phyloP scores from a whole-genome alignment of 1,140 invertebrate genomes.

The Eriocheir sinensis region DNA sequence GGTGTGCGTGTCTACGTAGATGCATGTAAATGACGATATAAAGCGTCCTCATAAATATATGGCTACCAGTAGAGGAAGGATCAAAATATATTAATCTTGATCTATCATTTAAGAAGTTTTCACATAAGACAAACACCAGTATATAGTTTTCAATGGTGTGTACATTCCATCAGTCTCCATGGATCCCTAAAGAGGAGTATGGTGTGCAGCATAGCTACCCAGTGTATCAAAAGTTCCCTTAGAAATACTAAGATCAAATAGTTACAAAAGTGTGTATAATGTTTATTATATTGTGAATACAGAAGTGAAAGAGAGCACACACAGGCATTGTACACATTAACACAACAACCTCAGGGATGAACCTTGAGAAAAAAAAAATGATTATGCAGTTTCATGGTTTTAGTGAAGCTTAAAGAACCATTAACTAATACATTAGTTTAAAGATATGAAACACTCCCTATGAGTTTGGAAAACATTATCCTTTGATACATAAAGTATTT shows the following conservation, averaged over 20 bases:
- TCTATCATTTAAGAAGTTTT: too few species aligned
- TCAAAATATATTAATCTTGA: too few species aligned
- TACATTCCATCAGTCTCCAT: too few species aligned
- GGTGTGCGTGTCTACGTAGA: too few species aligned
- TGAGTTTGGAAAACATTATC: constrained; percentile 30
- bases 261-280: constrained; percentile 67
- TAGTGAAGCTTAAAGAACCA: constrained; percentile 67
- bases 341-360: constrained; percentile 67
- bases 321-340: constrained; percentile 77
- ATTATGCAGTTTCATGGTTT: constrained; percentile 55
- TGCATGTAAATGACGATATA: too few species aligned
- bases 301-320: constrained; percentile 77
- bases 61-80: too few species aligned
- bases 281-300: constrained; percentile 78
- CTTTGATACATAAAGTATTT: constrained; percentile 29
- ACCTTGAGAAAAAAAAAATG: constrained; percentile 49
- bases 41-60: too few species aligned
- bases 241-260: constrained; percentile 34
- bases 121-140: too few species aligned
- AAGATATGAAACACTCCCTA: constrained; percentile 63
- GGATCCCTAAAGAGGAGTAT: too few species aligned
- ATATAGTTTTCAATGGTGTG: too few species aligned
- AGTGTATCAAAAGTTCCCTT: too few species aligned
- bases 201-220: too few species aligned
- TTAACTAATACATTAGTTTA: constrained; percentile 72